Percentiles rank a stretch among this genome's conserved stretches.
Evolutionary conservation across 2,888 invertebrate species (phyloP).

Genomic region (Andricus quercusramuli): DNA sequence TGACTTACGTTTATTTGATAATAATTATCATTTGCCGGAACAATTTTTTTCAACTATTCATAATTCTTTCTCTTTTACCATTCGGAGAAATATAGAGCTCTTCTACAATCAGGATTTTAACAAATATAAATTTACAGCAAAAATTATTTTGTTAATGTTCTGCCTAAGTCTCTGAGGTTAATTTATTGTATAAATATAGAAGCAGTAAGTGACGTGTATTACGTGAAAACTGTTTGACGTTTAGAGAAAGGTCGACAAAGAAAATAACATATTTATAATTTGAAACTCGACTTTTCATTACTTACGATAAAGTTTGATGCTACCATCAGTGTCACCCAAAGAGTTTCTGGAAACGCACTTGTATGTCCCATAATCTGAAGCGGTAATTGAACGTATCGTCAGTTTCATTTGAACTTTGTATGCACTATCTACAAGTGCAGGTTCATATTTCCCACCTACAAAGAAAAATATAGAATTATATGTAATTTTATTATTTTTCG

Average conservation of each 20-base stretch:
- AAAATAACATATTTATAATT: background rate
- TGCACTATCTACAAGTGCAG: conserved; percentile 78
- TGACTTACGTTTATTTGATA: too few species aligned
- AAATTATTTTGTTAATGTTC: background rate
- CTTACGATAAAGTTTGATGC: conserved; percentile 81
- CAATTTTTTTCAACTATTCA: background rate
- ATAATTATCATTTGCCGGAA: background rate
- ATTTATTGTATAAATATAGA: background rate
- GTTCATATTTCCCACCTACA: conserved; percentile 79
- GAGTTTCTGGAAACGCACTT: conserved; percentile 81
- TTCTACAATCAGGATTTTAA: background rate
- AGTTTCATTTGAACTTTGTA: conserved; percentile 81
- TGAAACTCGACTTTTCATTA: conserved; percentile 51
- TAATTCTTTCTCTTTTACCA: conserved; percentile 9
- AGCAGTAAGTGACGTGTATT: conserved; percentile 6
- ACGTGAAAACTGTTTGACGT: background rate
- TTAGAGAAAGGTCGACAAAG: background rate
- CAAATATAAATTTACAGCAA: background rate
- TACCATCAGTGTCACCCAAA: conserved; percentile 81
- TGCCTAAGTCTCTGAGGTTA: too few species aligned
- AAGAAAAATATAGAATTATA: conserved; percentile 41
- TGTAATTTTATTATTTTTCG: too few species aligned
- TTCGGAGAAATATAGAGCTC: conserved; percentile 38
- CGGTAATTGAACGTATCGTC: conserved; percentile 78
- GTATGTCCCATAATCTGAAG: conserved; percentile 79